Percentiles rank a stretch among this genome's conserved stretches.
Evolutionary conservation across 2,113 vertebrate genomes (phyloP).

Genomic region (Megalops atlanticus): DNA sequence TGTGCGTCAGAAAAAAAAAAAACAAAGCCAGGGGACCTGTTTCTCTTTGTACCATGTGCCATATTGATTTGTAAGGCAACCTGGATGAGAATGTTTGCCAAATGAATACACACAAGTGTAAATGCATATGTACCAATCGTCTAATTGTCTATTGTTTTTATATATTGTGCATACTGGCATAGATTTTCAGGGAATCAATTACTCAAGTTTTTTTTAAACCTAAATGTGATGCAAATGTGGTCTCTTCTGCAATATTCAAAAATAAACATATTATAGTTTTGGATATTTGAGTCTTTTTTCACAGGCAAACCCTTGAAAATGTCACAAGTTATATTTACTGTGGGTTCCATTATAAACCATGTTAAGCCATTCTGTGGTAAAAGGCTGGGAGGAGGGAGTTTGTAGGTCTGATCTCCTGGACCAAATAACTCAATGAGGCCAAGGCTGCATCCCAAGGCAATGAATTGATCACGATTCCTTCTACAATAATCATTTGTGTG

Average conservation of each 20-base stretch:
- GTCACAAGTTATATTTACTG: no score
- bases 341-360: no score
- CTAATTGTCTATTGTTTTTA: no score
- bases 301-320: no score
- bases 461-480: not conserved
- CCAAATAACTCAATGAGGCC: not conserved
- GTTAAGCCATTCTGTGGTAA: no score
- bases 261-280: not conserved
- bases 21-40: not conserved
- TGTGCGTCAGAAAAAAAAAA: not conserved
- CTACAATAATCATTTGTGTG: no score
- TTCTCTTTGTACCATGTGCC: not conserved
- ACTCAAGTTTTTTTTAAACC: not conserved
- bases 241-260: not conserved
- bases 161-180: not conserved
- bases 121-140: no score
- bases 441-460: slow-evolving; percentile 11
- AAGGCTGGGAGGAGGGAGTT: not conserved
- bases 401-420: not conserved
- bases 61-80: no score
- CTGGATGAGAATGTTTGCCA: no score
- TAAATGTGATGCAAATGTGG: not conserved
- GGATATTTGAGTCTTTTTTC: not conserved
- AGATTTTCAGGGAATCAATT: not conserved
- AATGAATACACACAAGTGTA: no score